Conservation (phyloP, 2,113 vertebrate species). For the Pleuronectes platessa region DNA sequence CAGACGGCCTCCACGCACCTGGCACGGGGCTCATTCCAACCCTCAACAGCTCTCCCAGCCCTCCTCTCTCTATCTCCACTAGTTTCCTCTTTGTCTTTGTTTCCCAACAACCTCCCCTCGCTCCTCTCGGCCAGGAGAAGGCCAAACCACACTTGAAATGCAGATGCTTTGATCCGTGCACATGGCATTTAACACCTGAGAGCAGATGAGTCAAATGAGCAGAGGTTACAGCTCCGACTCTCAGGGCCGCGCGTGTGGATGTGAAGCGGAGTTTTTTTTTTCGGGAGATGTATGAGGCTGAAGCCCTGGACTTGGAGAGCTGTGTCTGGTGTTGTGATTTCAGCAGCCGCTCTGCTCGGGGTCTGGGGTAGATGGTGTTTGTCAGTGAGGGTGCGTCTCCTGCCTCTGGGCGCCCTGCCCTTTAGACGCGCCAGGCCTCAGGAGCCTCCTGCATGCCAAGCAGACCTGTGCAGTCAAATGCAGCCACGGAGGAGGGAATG, state of each 20-base stretch:
- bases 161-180: slow-evolving; percentile 73
- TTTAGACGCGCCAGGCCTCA: slow-evolving; percentile 81
- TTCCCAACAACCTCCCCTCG: slow-evolving; percentile 39
- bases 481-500: slow-evolving; percentile 58
- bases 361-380: slow-evolving; percentile 72
- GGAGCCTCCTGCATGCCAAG: slow-evolving; percentile 81
- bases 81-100: slow-evolving; percentile 48
- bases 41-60: slow-evolving; percentile 20
- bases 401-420: slow-evolving; percentile 80
- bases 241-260: slow-evolving; percentile 17
- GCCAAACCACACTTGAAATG: slow-evolving; percentile 49
- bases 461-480: slow-evolving; percentile 80
- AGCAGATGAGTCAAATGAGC: slow-evolving; percentile 65
- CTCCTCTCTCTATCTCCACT: not conserved
- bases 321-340: slow-evolving; percentile 48
- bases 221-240: slow-evolving; percentile 53
- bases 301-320: slow-evolving; percentile 36
- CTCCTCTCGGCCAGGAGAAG: slow-evolving; percentile 51
- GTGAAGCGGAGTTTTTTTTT: slow-evolving; percentile 32
- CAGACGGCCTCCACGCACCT: slow-evolving; percentile 42
- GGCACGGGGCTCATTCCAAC: slow-evolving; percentile 14
- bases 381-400: slow-evolving; percentile 79
- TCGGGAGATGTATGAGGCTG: slow-evolving; percentile 46
- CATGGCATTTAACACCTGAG: slow-evolving; percentile 80
- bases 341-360: slow-evolving; percentile 45